Evolutionary conservation across 1,140 invertebrate genomes (phyloP), one percentile per base, ranked within the genome.

Genomic region (Drosophila hydei): DNA sequence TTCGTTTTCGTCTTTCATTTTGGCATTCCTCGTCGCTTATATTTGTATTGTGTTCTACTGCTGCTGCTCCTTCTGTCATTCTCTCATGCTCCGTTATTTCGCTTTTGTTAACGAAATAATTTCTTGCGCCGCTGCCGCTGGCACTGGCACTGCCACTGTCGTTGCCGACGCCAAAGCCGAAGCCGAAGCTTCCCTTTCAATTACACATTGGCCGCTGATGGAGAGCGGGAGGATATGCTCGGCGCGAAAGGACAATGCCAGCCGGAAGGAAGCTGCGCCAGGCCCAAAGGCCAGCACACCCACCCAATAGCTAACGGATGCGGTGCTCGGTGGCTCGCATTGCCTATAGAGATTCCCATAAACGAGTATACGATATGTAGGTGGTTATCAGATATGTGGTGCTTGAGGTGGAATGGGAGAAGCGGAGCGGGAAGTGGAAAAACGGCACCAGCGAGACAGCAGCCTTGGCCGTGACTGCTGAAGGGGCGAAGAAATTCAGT

Each of bases 131-230:
- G 60, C 54, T 72, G 30, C 55, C 21, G 80, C 30, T 8, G 14
- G 4, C 38, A 5, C 54, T 72, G 30, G 51, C 21, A 78, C 30
- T 8, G 14, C 14, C 38, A 5, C 2, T 7, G 38, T 72, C 83
- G 6, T 3, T 14, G 38, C n/a, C 38, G 14, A 12, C 1, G 38
- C 36, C 36, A 6, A n/a, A n/a, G 36, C 74, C 83, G 75, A 77
- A 79, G 72, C 80, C 84, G 89, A 83, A 90, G 79, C 84, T 89
- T 90, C 89, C 89, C 84, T 90, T 90, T 90, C 89, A 90, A 90
- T 90, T 90, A 90, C 81, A 79, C 77, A 79, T 80, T 89, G 81
- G 73, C 77, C 75, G 84, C 56, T 75, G 74, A 77, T 54, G 76
- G 38, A 60, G 59, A 30, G 47, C 30, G 27, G 62, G 42, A 14